Evolutionary conservation across 1,140 invertebrate species (phyloP), one percentile per base, ranked within the genome.

Genomic region (Drosophila subpulchrella): DNA sequence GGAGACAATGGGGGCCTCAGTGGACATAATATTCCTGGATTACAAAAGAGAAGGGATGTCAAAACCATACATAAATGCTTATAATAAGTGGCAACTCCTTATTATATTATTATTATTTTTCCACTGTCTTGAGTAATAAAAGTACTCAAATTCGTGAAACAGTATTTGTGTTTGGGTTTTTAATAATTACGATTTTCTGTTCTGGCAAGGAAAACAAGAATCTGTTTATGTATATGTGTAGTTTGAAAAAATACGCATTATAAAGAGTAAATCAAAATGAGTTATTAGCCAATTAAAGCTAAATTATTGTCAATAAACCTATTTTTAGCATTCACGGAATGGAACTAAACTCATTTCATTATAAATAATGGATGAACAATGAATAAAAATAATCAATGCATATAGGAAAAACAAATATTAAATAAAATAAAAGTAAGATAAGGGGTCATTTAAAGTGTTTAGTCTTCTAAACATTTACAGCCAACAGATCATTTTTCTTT

Each of bases 1-100:
- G 1, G 96, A 95, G 0, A 97, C 96, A 1, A 94, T 91, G 0
- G 94, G 81, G 80, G 96, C 97, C 82, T 97, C 96, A 0, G 95
- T 94, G 0, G 96, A 94, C 41, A 94, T 95, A 38, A 97, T 96
- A 65, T 94, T 93, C 75, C n/a, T 41, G 17, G 36, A 15, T 3
- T 1, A 6, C 1, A 11, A 30, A 11, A 7, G 30, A 7, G 30
- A 34, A 34, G 7, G 7, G 32, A 27, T 27, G 27, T 3, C 2
- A 10, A 10, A 1, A 34, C 32, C 2, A 34, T 34, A 10, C 10
- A 3, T 34, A 32, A 7, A 32, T 32, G 6, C 6, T 30, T 30
- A 6, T 3, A 30, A 30, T 6, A 30, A 30, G 20, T 20, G 20
- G 20, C 20, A 20, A 20, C 20, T 20, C 20, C 20, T 20, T 20